A percentile compares a stretch with the other conserved stretches of the same genome.
These are phyloP conservation scores for Dryococelus australis DNA, from an alignment of 2,888 invertebrate species.

Conservation along the genomic window DNA sequence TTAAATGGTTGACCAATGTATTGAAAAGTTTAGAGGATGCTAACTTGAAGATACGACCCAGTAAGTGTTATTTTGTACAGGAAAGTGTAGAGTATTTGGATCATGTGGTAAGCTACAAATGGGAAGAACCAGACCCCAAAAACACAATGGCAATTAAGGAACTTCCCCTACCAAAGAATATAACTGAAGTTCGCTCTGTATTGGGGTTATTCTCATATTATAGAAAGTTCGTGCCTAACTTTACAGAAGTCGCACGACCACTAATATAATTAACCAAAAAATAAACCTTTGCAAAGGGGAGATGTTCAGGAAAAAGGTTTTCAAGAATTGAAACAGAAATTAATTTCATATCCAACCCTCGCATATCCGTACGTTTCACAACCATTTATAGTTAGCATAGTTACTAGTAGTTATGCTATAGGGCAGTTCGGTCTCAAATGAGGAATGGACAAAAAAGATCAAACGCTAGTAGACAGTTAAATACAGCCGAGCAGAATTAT, in stretches of 20 bases:
- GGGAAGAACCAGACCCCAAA: too few species aligned
- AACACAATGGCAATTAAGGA: too few species aligned
- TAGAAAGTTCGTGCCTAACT: too few species aligned
- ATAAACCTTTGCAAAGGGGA: too few species aligned
- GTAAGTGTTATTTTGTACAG: slow-evolving; percentile 48
- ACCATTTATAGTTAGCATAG: slow-evolving; percentile 47
- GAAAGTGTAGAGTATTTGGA: slow-evolving; percentile 44
- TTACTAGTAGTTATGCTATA: slow-evolving; percentile 50
- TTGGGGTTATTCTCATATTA: too few species aligned
- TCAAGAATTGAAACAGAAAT: background rate
- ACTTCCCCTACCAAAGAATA: too few species aligned
- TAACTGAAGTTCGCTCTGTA: too few species aligned
- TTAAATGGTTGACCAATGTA: background rate
- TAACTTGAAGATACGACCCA: slow-evolving; percentile 16
- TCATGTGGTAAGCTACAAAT: too few species aligned
- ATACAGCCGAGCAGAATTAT: background rate
- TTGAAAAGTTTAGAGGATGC: background rate
- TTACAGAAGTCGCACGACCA: too few species aligned
- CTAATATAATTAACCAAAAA: too few species aligned
- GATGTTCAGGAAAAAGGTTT: too few species aligned
- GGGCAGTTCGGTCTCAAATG: slow-evolving; percentile 48
- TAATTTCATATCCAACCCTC: slow-evolving; percentile 46
- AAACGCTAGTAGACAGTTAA: slow-evolving; percentile 29
- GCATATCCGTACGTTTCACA: slow-evolving; percentile 46
- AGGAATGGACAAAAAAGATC: slow-evolving; percentile 41